Conservation (phyloP, 2,113 vertebrate species). For the Xenopus borealis region DNA sequence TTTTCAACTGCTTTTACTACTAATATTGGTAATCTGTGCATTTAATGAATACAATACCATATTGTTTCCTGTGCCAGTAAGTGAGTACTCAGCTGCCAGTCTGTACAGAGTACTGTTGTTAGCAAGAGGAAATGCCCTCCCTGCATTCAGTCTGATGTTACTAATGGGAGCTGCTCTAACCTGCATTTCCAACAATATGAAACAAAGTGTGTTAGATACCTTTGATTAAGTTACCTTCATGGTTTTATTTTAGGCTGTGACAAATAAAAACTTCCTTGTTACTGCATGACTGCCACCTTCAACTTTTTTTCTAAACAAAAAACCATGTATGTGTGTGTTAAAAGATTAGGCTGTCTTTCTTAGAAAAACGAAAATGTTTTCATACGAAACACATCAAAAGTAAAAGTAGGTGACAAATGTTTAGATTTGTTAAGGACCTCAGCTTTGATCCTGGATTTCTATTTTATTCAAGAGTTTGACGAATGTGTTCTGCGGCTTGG, state of each 20-base stretch:
- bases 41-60: slow-evolving; percentile 19
- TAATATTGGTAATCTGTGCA: not conserved
- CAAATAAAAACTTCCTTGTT: slow-evolving; percentile 58
- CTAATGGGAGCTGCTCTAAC: slow-evolving; percentile 40
- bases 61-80: slow-evolving; percentile 5
- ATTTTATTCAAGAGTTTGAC: slow-evolving; percentile 73
- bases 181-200: slow-evolving; percentile 31
- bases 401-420: slow-evolving; percentile 76
- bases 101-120: slow-evolving; percentile 20
- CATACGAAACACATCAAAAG: slow-evolving; percentile 74
- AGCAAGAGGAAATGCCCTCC: slow-evolving; percentile 26
- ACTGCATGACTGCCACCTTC: slow-evolving; percentile 48
- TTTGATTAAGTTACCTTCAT: slow-evolving; percentile 60
- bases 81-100: not conserved
- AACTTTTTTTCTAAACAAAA: slow-evolving; percentile 56
- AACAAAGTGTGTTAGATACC: slow-evolving; percentile 38
- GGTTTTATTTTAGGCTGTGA: slow-evolving; percentile 53
- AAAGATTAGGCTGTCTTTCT: slow-evolving; percentile 66
- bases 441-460: slow-evolving; percentile 72
- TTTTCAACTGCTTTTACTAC: not conserved
- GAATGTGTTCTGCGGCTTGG: slow-evolving; percentile 71
- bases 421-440: slow-evolving; percentile 74
- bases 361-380: slow-evolving; percentile 57
- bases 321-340: slow-evolving; percentile 61
- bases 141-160: slow-evolving; percentile 30